phyloP scores from a whole-genome alignment of 1,140 invertebrate species.

The Galleria mellonella region DNA sequence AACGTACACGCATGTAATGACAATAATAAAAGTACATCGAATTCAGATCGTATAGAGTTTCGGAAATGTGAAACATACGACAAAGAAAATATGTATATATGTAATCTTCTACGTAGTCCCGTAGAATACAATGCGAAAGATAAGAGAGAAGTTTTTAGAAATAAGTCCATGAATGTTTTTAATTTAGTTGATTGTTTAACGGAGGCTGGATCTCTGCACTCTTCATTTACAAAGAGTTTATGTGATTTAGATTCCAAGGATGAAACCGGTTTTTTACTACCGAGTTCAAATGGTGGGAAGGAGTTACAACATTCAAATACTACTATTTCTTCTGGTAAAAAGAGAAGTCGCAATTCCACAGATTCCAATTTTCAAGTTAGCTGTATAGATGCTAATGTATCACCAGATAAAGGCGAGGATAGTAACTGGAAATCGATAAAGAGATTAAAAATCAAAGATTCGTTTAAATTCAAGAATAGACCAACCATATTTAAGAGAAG shows the following conservation, averaged over 20 bases:
- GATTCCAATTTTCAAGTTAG: slow-evolving; percentile 69
- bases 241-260: slow-evolving; percentile 62
- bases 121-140: slow-evolving; percentile 43
- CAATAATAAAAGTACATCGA: slow-evolving; percentile 21
- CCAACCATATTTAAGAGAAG: slow-evolving; percentile 66
- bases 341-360: slow-evolving; percentile 67
- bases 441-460: slow-evolving; percentile 71
- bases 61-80: slow-evolving; percentile 36
- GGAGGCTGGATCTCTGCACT: slow-evolving; percentile 58
- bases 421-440: slow-evolving; percentile 72
- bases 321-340: slow-evolving; percentile 64
- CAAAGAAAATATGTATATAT: slow-evolving; percentile 38
- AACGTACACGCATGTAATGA: slow-evolving; percentile 37
- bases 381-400: slow-evolving; percentile 44
- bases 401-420: slow-evolving; percentile 61
- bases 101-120: slow-evolving; percentile 30
- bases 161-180: slow-evolving; percentile 67
- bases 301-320: slow-evolving; percentile 62
- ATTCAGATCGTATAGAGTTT: slow-evolving; percentile 30
- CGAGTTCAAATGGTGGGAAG: slow-evolving; percentile 39
- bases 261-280: slow-evolving; percentile 46
- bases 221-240: slow-evolving; percentile 63
- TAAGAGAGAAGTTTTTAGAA: slow-evolving; percentile 67
- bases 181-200: slow-evolving; percentile 64
- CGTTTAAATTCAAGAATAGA: slow-evolving; percentile 70